Evolutionary conservation across 1,140 invertebrate genomes (phyloP), one percentile per base, ranked within the genome.

Genomic region (Drosophila repleta): DNA sequence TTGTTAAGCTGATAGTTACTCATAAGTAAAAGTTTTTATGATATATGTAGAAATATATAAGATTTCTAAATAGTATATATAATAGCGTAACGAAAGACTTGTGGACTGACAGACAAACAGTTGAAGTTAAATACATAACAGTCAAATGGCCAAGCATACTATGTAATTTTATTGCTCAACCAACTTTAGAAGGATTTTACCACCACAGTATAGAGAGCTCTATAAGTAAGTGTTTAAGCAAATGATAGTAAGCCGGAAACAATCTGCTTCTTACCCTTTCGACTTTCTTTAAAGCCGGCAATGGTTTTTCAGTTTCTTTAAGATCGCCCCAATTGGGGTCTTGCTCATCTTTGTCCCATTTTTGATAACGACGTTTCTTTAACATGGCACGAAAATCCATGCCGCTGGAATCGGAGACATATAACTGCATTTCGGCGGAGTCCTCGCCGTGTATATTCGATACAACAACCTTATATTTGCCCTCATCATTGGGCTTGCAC

Each of bases 361-460:
- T 98, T 82, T 96, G 96, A 88, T 98, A 98, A 93, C 98, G 98
- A 90, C 97, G 96, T 93, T 98, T 98, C 92, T 99, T 99, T 66
- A 99, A 94, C 96, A 99, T 97, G 68, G 98, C 95, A 93, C 99
- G 95, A 96, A 99, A 99, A 93, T 99, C 99, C 96, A 99, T 97
- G 84, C 97, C 97, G 93, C 96, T 97, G 68, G 98, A 95, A 94
- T 98, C 98, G 79, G 98, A 98, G 32, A 99, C 98, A 92, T 98
- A 99, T 73, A 99, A 94, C 83, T 96, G 96, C 94, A 98, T 98
- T 90, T 98, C 97, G 63, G 97, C 97, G 0, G 96, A 96, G 91
- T 99, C 98, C 92, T 97, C 96, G 63, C 98, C 98, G 90, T 99
- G 96, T 60, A 96, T 95, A 91, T 99, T 99, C 89, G 95, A 96